Evolutionary conservation across 2,888 invertebrate species (phyloP).

Genomic region (Nineta flava): DNA sequence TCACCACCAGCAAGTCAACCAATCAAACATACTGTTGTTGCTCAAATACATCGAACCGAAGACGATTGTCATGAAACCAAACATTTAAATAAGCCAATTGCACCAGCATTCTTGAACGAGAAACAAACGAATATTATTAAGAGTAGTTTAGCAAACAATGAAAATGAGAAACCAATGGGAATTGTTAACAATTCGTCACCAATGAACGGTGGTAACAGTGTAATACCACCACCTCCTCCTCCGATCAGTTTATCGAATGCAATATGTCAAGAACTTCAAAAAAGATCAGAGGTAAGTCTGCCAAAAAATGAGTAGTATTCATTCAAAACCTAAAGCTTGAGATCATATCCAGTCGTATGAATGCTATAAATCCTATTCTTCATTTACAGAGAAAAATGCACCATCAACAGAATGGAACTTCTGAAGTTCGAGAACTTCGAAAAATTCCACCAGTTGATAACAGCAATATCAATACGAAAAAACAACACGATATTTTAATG

Average conservation of each 20-base stretch:
- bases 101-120: no score
- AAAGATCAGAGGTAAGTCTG: conserved; percentile 43
- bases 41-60: conserved; percentile 53
- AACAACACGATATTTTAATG: conserved; percentile 61
- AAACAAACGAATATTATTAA: no score
- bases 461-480: no score
- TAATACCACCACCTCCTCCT: conserved; percentile 19
- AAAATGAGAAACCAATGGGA: conserved; percentile 6
- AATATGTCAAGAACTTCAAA: conserved; percentile 50
- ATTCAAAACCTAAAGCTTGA: no score
- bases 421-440: no score
- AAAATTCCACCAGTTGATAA: no score
- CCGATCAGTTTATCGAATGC: conserved; percentile 46
- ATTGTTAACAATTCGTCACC: conserved; percentile 20
- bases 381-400: not conserved
- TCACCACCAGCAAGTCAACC: conserved; percentile 18
- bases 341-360: no score
- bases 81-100: conserved; percentile 17
- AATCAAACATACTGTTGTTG: conserved; percentile 50
- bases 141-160: not conserved
- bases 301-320: not conserved
- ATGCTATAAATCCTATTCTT: no score
- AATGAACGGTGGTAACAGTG: conserved; percentile 2
- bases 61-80: conserved; percentile 17
- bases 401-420: not conserved